Percentiles rank a stretch among this genome's conserved stretches.
These are phyloP conservation scores for Beroe forskalii DNA, from an alignment of 37 sponge, comb jelly and placozoan genomes.

Conservation along the genomic window DNA sequence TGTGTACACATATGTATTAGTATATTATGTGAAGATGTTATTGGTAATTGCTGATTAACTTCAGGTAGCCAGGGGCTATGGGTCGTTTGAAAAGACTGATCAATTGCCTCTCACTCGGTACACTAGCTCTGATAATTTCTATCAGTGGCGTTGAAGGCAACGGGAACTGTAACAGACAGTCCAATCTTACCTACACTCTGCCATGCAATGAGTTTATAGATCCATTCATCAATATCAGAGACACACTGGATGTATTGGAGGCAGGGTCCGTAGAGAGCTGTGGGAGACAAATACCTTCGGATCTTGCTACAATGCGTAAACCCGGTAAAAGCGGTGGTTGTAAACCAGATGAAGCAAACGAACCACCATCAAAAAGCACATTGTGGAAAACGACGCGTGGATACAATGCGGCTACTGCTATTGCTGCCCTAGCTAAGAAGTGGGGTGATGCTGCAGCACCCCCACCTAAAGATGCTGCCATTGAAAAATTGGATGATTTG, in stretches of 20 bases:
- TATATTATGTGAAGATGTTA: no score
- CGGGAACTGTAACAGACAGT: no score
- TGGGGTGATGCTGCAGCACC: neutral
- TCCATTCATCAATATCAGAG: neutral
- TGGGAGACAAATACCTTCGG: neutral
- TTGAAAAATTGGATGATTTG: neutral
- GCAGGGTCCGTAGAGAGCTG: neutral
- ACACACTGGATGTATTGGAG: neutral
- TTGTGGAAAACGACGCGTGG: no score
- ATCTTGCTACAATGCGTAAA: neutral
- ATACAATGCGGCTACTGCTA: no score
- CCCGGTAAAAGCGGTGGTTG: neutral
- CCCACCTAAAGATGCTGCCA: neutral
- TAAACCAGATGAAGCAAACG: neutral
- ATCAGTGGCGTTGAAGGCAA: no score
- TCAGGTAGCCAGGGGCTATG: no score
- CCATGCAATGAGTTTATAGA: neutral
- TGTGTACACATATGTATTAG: no score
- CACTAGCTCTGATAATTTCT: no score
- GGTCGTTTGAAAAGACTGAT: no score
- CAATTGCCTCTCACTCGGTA: no score
- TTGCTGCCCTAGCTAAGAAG: no score
- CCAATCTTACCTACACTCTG: neutral
- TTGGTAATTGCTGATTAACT: no score
- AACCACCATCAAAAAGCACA: neutral